Evolutionary conservation across 2,888 invertebrate species (phyloP), one percentile per base, ranked within the genome.

Genomic region (Epinotia bilunana): DNA sequence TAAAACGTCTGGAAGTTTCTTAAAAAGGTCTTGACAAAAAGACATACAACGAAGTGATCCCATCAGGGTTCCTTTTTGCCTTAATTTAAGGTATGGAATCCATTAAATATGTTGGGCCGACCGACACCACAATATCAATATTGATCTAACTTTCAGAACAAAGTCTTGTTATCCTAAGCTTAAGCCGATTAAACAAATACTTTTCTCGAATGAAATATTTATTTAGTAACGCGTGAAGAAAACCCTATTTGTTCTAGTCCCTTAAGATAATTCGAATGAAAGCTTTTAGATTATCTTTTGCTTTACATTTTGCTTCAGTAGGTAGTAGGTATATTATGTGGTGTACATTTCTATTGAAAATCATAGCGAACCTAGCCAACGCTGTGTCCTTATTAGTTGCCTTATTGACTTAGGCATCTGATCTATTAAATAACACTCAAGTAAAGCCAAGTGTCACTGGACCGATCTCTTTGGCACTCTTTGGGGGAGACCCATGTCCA

Each of bases 101-200:
- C 2, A 11, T 2, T 16, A 23, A 23, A 7, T 20, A 18, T 18
- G 5, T 63, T 63, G 12, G 18, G 63, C 46, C 13, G 43, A n/a
- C n/a, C n/a, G n/a, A 64, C 16, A 28, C n/a, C 23, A 57, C 33
- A n/a, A 13, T 58, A 46, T 16, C 43, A 60, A 60, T 43, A 60
- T 60, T 69, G 60, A 69, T 46, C 49, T 58, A 28, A 23, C 6
- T 58, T 46, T 7, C 39, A 39, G 7, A 39, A 39, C 23, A 28
- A 61, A 49, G 13, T 49, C 28, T 28, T 49, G 49, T 28, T 11
- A 2, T n/a, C 16, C 6, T 70, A 60, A 70, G 43, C 68, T 23
- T 69, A 60, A 69, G 58, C 60, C 49, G 69, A 60, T 70, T 70
- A 60, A 43, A n/a, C 49, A 49, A 20, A 70, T 33, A 57, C 55